Evolutionary conservation across 2,797 vertebrate genomes (phyloP).

Genomic region (Protosalanx chinensis): DNA sequence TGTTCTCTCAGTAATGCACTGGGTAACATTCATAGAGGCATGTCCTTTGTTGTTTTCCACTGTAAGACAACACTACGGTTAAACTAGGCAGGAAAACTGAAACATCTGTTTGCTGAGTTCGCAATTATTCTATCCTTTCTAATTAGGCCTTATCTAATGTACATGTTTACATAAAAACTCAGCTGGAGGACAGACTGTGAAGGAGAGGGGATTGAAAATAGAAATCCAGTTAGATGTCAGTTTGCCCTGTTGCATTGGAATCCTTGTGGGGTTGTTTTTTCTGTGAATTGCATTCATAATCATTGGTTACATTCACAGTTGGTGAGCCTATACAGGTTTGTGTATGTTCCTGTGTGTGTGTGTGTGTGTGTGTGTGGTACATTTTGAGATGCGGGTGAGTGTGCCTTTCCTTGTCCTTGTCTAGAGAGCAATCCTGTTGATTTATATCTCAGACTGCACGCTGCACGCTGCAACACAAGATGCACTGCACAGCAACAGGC

Average conservation of each 20-base stretch:
- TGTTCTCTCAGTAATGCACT: background rate
- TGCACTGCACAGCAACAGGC: background rate
- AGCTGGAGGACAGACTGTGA: background rate
- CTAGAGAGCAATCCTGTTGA: conserved; percentile 11
- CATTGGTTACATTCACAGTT: background rate
- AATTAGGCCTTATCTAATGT: too few species aligned
- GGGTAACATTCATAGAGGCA: background rate
- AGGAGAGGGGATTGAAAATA: background rate
- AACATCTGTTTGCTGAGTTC: too few species aligned
- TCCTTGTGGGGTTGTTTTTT: background rate
- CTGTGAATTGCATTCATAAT: background rate
- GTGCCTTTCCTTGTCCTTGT: background rate
- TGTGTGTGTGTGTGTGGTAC: background rate
- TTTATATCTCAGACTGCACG: background rate
- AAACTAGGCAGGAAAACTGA: too few species aligned
- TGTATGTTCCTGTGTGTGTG: background rate
- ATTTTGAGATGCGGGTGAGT: background rate
- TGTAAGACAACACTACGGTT: too few species aligned
- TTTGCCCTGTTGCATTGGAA: background rate
- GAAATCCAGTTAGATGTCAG: background rate
- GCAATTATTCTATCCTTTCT: too few species aligned
- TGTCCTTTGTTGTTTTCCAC: too few species aligned
- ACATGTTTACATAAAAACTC: too few species aligned
- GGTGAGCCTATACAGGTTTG: background rate
- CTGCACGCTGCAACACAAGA: background rate